Evolutionary conservation across 2,888 invertebrate genomes (phyloP), one percentile per base, ranked within the genome.

Genomic region (Girardia tigrina): DNA sequence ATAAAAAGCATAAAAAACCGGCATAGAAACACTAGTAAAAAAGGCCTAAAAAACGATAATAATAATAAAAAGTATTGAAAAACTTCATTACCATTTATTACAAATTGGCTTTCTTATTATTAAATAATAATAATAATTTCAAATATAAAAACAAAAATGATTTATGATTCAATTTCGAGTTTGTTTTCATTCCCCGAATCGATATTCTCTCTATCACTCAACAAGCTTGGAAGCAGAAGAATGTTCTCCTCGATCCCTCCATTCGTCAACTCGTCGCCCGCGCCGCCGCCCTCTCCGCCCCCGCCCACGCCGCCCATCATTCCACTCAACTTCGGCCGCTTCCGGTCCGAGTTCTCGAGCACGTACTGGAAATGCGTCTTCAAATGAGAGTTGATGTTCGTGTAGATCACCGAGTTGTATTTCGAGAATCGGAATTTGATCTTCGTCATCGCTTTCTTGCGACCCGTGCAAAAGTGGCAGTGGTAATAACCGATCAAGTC

Each of bases 161-260:
- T 56, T 56, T n/a, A 56, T n/a, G 56, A 56, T 56, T 56, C 56
- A 56, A 56, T 56, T 56, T 56, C 56, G n/a, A 56, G n/a, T 56
- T 56, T 56, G n/a, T 56, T 4, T 56, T 56, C 56, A 16, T 56
- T 56, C 20, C 4, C n/a, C 20, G 56, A 56, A 56, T 56, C 56
- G 56, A 56, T 4, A 16, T 56, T 56, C 23, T 56, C 56, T 56
- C 56, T 56, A 56, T 56, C 56, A 56, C n/a, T 56, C n/a, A 56
- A n/a, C 16, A 36, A 36, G n/a, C 56, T 56, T n/a, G 56, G 56
- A 8, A 56, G 56, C n/a, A 56, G 23, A n/a, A 20, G n/a, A 12
- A n/a, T 23, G n/a, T 23, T 56, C n/a, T n/a, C n/a, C n/a, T n/a
- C n/a, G n/a, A n/a, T n/a, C n/a, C n/a, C n/a, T n/a, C n/a, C n/a